Evolutionary conservation across 2,888 invertebrate genomes (phyloP), one percentile per base, ranked within the genome.

Genomic region (Tuta absoluta): DNA sequence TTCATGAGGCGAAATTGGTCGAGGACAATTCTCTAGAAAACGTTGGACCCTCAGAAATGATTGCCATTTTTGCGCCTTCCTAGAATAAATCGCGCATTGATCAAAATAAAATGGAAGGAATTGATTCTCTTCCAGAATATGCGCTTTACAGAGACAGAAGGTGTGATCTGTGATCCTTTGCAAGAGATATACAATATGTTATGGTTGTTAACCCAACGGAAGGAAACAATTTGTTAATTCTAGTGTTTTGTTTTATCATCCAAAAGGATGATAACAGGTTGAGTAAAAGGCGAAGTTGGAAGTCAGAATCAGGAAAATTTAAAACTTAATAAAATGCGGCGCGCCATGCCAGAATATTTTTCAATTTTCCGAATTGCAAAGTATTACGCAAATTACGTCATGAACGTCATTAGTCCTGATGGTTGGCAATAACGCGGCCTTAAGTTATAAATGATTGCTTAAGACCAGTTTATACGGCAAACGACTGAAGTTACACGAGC

Each of bases 1-100:
- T 87, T 89, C 85, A 90, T 89, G 87, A 87, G 77, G 82, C 77
- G 74, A 85, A 89, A 89, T 89, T 87, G 88, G 84, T 85, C 83
- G 79, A 79, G 83, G 80, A 84, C 87, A 83, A 87, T 88, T 85
- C 74, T 79, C 82, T 74, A 69, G 75, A 79, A 71, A 82, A 80
- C 79, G 80, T 82, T 80, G 80, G 79, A 75, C 69, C 72, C 75
- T 76, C 72, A 73, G 74, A 76, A 82, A 81, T 82, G 79, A 86
- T 83, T 85, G 78, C 79, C 77, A 66, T 75, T 73, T 78, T 72
- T 72, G 68, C 67, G 69, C 65, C 70, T 66, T 70, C 65, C 66
- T 68, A 70, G 65, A 75, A 77, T 76, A 77, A 77, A 77, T 75
- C 73, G 71, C n/a, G 63, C 63, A 63, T 62, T 66, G 63, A 63